Conservation (phyloP, 2,113 vertebrate genomes). For the Excalfactoria chinensis region DNA sequence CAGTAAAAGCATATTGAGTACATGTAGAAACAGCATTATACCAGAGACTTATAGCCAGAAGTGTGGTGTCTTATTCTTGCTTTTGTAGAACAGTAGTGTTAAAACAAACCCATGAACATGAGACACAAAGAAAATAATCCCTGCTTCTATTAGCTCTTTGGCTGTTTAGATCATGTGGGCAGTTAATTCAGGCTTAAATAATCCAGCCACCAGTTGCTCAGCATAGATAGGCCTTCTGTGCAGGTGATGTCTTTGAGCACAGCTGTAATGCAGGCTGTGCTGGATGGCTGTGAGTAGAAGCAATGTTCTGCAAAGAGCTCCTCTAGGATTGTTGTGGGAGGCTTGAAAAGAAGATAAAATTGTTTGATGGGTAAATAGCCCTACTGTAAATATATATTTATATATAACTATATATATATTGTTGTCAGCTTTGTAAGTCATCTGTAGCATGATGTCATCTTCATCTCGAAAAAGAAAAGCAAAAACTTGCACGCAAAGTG, state of each 20-base stretch:
- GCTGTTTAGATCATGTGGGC: not conserved
- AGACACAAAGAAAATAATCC: not conserved
- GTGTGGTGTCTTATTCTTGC: not conserved
- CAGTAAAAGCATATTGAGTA: not conserved
- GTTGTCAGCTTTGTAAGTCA: not conserved
- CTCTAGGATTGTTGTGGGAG: not conserved
- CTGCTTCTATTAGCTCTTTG: not conserved
- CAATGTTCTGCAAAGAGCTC: not conserved
- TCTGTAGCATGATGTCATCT: not conserved
- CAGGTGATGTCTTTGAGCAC: not conserved
- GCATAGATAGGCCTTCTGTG: fast-evolving
- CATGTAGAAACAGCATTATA: not conserved
- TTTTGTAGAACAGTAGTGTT: not conserved
- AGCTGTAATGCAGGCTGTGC: not conserved
- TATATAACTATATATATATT: not conserved
- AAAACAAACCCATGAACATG: too few species aligned
- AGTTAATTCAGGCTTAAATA: not conserved
- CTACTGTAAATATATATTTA: not conserved
- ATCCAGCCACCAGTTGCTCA: not conserved
- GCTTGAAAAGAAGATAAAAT: not conserved
- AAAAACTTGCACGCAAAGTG: not conserved
- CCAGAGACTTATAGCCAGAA: not conserved
- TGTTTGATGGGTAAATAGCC: not conserved
- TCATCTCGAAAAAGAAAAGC: not conserved
- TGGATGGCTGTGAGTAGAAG: not conserved